Percentiles rank a stretch among this genome's conserved stretches.
Evolutionary conservation across 2,113 vertebrate genomes (phyloP).

Genomic region (Grus americana): DNA sequence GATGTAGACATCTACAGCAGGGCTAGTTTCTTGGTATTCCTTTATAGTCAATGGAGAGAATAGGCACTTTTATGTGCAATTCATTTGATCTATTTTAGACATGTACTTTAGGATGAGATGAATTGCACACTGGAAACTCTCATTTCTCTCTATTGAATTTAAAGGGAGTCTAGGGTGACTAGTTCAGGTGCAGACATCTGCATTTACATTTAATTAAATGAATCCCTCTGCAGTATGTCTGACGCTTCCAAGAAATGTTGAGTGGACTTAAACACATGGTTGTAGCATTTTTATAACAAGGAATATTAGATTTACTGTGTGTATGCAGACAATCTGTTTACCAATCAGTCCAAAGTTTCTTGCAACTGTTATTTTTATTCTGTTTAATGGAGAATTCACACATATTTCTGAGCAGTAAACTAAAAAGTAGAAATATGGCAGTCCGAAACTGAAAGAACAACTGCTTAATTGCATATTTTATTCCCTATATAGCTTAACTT

Average conservation of each 20-base stretch:
- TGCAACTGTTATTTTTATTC: not conserved
- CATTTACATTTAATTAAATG: conserved; percentile 51
- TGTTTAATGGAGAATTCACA: not conserved
- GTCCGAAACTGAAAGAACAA: not conserved
- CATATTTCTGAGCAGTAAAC: not conserved
- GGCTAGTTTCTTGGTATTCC: conserved; percentile 25
- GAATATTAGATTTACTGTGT: not conserved
- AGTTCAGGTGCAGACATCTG: conserved; percentile 54
- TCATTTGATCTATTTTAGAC: conserved; percentile 68
- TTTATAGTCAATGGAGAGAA: conserved; percentile 42
- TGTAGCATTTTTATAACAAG: not conserved
- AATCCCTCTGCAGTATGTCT: not conserved
- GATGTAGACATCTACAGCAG: conserved; percentile 24
- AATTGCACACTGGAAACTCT: conserved; percentile 42
- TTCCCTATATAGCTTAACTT: not conserved
- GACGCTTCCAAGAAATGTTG: not conserved
- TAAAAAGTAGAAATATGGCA: not conserved
- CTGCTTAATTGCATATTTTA: not conserved
- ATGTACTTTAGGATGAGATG: conserved; percentile 58
- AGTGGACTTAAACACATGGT: not conserved
- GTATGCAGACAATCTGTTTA: not conserved
- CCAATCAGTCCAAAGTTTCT: not conserved
- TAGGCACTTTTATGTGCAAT: conserved; percentile 58
- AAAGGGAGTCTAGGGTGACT: conserved; percentile 43
- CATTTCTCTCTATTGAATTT: conserved; percentile 57